These are phyloP conservation scores for Ferrisia virgata DNA, from an alignment of 2,888 invertebrate species.

Conservation along the genomic window DNA sequence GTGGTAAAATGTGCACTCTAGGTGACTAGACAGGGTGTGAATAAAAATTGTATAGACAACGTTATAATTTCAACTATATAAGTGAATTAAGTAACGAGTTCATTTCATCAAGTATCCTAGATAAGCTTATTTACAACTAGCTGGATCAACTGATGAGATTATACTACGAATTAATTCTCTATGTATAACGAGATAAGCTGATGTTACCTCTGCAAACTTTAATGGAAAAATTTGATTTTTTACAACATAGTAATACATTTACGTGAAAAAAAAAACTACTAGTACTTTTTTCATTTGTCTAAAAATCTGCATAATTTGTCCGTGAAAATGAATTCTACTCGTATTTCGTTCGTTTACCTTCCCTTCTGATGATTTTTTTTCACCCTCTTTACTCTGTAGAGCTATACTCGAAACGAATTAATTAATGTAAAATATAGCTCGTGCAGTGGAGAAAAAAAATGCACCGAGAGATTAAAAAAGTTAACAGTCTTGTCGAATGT, in stretches of 20 bases:
- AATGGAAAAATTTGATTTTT: not conserved
- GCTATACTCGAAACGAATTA: not conserved
- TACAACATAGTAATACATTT: not conserved
- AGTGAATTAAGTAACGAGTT: constrained; percentile 9
- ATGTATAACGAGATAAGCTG: constrained; percentile 2
- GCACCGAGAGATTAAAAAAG: constrained; percentile 15
- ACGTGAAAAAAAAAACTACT: not conserved
- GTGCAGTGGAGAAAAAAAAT: not conserved
- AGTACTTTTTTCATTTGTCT: not conserved
- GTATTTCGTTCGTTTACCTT: not conserved
- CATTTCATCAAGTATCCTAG: not conserved
- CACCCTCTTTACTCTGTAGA: not conserved
- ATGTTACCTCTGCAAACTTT: not conserved
- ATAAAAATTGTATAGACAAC: not conserved
- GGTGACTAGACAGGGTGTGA: not conserved
- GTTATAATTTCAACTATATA: not conserved
- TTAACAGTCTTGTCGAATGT: not conserved
- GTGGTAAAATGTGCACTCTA: not conserved
- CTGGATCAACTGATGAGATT: constrained; percentile 9
- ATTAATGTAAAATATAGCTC: not conserved
- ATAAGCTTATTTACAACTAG: not conserved
- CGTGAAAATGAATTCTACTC: constrained; percentile 8
- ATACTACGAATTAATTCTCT: not conserved
- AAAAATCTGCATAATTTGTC: constrained; percentile 21
- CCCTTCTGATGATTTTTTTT: not conserved